Evolutionary conservation across 2,888 invertebrate species (phyloP).

Genomic region (Meiosimyza decipiens): DNA sequence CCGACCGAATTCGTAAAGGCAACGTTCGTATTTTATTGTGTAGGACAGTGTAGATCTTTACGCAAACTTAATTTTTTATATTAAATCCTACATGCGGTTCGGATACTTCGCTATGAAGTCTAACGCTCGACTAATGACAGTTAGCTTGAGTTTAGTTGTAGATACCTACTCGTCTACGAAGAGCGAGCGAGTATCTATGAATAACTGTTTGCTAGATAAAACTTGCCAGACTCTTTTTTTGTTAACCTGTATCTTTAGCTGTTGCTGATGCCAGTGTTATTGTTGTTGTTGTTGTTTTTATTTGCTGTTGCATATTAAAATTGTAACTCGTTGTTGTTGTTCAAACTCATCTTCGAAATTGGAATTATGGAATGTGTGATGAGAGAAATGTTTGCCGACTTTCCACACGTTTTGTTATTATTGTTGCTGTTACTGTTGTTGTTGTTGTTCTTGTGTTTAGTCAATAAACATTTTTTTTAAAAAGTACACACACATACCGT

Average conservation of each 20-base stretch:
- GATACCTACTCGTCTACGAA: neutral
- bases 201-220: neutral
- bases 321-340: neutral
- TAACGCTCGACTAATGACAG: constrained; percentile 46
- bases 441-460: neutral
- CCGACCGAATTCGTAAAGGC: too few relatives aligned
- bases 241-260: constrained; percentile 1
- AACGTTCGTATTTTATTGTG: too few relatives aligned
- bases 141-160: constrained; percentile 35
- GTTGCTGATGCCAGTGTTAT: constrained; percentile 22
- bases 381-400: constrained; percentile 16
- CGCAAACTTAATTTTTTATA: too few relatives aligned
- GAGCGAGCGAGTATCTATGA: too few relatives aligned
- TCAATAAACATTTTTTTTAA: too few relatives aligned
- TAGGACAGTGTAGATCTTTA: too few relatives aligned
- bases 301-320: neutral
- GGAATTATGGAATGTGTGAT: constrained; percentile 23
- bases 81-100: neutral
- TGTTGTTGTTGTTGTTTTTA: neutral
- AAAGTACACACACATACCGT: too few relatives aligned
- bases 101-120: constrained; percentile 38
- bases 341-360: constrained; percentile 19
- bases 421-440: neutral
- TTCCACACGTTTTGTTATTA: constrained; percentile 10
- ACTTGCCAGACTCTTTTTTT: constrained; percentile 13